Evolutionary conservation across 2,888 invertebrate genomes (phyloP), one percentile per base, ranked within the genome.

Genomic region (Imbricaverruca yamaguchii): DNA sequence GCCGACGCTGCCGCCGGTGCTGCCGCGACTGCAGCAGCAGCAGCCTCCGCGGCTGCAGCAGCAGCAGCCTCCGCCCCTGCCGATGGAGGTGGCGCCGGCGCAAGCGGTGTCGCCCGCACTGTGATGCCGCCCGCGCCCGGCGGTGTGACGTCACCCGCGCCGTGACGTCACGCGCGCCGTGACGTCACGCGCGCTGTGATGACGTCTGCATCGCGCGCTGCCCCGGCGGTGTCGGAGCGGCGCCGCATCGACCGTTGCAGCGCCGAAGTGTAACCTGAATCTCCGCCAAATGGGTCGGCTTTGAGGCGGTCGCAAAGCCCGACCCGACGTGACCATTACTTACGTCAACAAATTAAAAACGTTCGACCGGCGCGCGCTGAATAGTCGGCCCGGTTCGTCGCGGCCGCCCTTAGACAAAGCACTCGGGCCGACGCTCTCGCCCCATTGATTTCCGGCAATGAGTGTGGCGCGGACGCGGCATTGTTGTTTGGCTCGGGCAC

Each of bases 1-100:
- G 15, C 83, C 83, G 8, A 79, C 80, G 77, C 83, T 81, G 79
- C 81, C 80, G 80, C 82, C 83, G 55, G 23, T 55, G 55, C 81
- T 23, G 13, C 13, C 69, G 39, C 15, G 8, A 12, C 25, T 25
- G 67, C 25, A 3, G 39, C 59, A 1, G 59, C 59, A 0, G 12
- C 11, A 15, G 12, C 59, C 59, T 13, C 57, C 57, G 57, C 57
- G 13, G 10, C 57, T 11, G 59, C 59, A 1, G 59, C 59, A 11
- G 59, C 59, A 59, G 59, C 59, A 59, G 59, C 59, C 59, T 11
- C 59, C 7, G 59, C 59, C 11, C 39, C 39, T 39, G 39, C 39
- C 39, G 39, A 39, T 39, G 39, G 39, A 39, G 39, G 39, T 39
- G 39, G 39, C 39, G 59, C 59, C 59, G 59, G 59, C 7, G 59